A percentile compares a stretch with the other conserved stretches of the same genome.
Evolutionary conservation across 2,797 vertebrate genomes (phyloP).

Genomic region (Eulemur coronatus): DNA sequence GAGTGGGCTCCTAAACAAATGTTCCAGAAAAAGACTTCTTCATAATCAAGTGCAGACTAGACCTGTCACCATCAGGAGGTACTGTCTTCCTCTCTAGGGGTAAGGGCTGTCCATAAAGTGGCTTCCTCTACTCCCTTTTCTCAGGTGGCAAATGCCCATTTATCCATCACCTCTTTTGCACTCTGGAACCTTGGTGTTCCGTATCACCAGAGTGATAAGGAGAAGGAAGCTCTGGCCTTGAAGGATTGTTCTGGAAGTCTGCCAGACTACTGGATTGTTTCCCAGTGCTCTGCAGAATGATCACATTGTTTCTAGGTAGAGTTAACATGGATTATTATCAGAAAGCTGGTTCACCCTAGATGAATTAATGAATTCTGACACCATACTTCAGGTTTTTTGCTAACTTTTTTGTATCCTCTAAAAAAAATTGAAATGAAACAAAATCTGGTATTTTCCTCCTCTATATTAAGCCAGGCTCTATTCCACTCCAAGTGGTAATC

Average conservation of each 20-base stretch:
- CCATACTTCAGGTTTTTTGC: conserved; percentile 51
- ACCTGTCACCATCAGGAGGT: neutral
- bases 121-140: neutral
- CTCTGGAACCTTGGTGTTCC: conserved; percentile 45
- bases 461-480: neutral
- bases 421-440: conserved; percentile 57
- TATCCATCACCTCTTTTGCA: conserved; percentile 18
- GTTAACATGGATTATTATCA: conserved; percentile 40
- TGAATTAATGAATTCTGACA: conserved; percentile 62
- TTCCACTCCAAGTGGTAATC: neutral
- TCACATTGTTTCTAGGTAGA: conserved; percentile 58
- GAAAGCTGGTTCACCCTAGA: conserved; percentile 8
- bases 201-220: neutral
- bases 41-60: neutral
- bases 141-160: conserved; percentile 10
- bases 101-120: neutral
- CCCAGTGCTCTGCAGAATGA: conserved; percentile 60
- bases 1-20: neutral
- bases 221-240: conserved; percentile 32
- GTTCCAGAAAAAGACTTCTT: neutral
- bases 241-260: conserved; percentile 48
- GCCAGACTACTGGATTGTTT: conserved; percentile 51
- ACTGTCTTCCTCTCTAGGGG: neutral
- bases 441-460: conserved; percentile 39
- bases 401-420: conserved; percentile 45